Base-by-base conservation (phyloP, 2,888 invertebrate species). In the Scaptodrosophila latifasciaeformis region DNA sequence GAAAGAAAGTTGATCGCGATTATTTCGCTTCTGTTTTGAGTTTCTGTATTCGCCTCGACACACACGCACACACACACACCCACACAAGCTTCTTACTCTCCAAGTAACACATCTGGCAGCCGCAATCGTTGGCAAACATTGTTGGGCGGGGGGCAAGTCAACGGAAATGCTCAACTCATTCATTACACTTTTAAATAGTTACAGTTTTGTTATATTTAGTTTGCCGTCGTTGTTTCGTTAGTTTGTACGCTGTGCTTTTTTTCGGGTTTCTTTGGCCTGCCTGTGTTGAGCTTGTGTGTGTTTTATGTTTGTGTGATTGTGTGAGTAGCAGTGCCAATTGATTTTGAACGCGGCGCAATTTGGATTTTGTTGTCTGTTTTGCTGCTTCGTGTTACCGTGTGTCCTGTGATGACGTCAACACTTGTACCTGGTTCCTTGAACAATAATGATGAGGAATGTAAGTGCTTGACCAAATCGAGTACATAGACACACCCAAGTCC, bases 391-490 rank as follows among this genome's bases (percentile, higher is more conserved):
- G 37, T 44, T 29, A 47, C 24, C 21, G 37, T 19, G 30, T 65
- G 59, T 70, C 75, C 75, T 62, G 58, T 49, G 47, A 72, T 72
- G 72, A 70, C 72, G 72, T 75, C 72, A 70, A 53, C 54, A n/a
- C 40, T 55, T 12, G 55, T 24, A 48, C 59, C 19, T 62, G 59
- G 40, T 52, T 65, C 49, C 57, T 65, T 59, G 68, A 61, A n/a
- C 42, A 60, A 49, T 45, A 66, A 54, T 49, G 81, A 81, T 43
- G 81, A 81, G 58, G 81, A 81, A 44, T 67, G 81, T 81, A 76
- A 78, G 81, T 70, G 59, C 21, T 7, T 18, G 44, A 45, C 10
- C 17, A 5, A 10, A 37, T 6, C 10, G 30, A 7, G 21, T 18
- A 30, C 2, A 42, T n/a, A 12, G n/a, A 9, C 29, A 42, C 43